phyloP scores from a whole-genome alignment of 2,113 vertebrate species.

The Ancistrus triradiatus region DNA sequence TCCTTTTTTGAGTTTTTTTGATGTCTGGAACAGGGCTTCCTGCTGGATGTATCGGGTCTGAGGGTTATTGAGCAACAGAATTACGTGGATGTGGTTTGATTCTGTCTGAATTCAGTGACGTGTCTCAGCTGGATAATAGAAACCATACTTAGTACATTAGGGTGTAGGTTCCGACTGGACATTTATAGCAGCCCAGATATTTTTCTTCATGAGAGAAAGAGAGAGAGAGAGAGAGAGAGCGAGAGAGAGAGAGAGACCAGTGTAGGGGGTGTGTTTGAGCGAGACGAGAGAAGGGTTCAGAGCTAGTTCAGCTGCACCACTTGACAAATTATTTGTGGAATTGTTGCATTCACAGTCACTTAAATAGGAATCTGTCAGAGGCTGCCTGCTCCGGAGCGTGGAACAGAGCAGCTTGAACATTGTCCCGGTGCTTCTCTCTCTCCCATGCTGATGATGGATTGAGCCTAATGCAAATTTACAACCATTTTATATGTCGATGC shows the following conservation, averaged over 20 bases:
- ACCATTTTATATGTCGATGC: conserved; percentile 94
- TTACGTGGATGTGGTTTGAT: too few species aligned
- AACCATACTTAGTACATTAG: conserved; percentile 6
- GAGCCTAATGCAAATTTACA: conserved; percentile 98
- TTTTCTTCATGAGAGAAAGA: conserved; percentile 21
- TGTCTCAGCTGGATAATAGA: too few species aligned
- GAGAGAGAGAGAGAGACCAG: conserved; percentile 1
- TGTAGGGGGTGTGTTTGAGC: conserved; percentile 14
- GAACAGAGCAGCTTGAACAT: conserved; percentile 76
- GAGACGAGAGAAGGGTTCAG: conserved; percentile 82
- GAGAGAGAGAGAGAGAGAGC: conserved; percentile 34
- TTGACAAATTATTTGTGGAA: conserved; percentile 99
- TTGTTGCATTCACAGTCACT: conserved; percentile 99
- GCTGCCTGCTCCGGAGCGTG: conserved; percentile 79
- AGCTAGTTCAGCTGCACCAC: conserved; percentile 92
- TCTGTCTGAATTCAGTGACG: too few species aligned
- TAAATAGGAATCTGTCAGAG: conserved; percentile 98
- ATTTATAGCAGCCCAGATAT: conserved; percentile 30
- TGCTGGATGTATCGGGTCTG: too few species aligned
- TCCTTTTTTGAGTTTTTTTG: too few species aligned
- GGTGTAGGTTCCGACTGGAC: conserved; percentile 57
- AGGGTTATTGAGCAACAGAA: too few species aligned
- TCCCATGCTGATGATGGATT: conserved; percentile 86
- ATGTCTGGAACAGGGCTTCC: too few species aligned
- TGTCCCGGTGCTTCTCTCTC: conserved; percentile 68